Evolutionary conservation across 2,888 invertebrate species (phyloP).

Genomic region (Diarsia brunnea): DNA sequence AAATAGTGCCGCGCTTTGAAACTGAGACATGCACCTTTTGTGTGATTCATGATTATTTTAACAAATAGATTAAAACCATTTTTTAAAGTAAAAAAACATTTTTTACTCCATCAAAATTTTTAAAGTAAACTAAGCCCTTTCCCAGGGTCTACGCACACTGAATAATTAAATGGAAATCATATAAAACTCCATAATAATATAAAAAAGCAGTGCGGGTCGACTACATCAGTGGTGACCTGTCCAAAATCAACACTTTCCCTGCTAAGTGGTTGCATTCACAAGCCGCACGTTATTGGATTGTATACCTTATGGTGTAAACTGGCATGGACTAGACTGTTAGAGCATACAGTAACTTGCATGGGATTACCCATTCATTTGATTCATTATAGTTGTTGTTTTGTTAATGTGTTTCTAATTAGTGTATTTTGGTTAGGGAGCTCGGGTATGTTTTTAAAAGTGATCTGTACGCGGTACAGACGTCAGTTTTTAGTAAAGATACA

Average conservation of each 20-base stretch:
- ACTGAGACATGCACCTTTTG: background rate
- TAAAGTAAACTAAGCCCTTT: background rate
- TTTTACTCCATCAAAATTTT: background rate
- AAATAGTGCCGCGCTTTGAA: background rate
- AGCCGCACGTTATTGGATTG: slow-evolving; percentile 4
- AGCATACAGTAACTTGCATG: slow-evolving; percentile 24
- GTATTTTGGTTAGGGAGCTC: slow-evolving; percentile 58
- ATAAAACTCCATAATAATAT: background rate
- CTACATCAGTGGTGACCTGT: background rate
- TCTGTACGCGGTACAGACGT: slow-evolving; percentile 51
- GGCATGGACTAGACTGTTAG: slow-evolving; percentile 10
- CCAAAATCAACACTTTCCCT: background rate
- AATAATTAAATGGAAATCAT: background rate
- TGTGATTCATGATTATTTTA: background rate
- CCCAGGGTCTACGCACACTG: background rate
- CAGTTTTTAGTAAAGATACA: slow-evolving; percentile 54
- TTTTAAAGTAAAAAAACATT: background rate
- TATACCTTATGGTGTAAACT: background rate
- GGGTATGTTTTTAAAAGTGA: slow-evolving; percentile 48
- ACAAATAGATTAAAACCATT: background rate
- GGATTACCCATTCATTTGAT: slow-evolving; percentile 7
- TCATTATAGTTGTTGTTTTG: slow-evolving; percentile 29
- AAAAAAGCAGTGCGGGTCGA: background rate
- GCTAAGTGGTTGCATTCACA: slow-evolving; percentile 4
- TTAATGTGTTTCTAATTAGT: slow-evolving; percentile 50